Conservation (phyloP, 2,797 vertebrate species). For the Dermochelys coriacea region DNA sequence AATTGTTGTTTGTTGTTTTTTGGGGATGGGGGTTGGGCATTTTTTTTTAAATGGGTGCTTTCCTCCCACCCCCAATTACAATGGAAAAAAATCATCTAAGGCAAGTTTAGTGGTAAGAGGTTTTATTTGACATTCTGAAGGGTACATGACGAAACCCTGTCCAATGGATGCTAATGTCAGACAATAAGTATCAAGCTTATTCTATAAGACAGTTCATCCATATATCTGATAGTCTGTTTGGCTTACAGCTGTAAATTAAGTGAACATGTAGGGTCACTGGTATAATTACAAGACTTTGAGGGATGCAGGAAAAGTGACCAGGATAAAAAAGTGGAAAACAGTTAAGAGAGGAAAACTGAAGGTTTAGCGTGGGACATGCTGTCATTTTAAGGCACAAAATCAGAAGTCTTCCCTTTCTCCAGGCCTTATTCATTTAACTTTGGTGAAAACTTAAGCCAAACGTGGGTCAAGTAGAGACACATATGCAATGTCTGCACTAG, state of each 20-base stretch:
- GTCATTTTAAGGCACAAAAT: not conserved
- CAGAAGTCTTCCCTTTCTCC: not conserved
- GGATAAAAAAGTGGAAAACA: not conserved
- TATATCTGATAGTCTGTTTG: not conserved
- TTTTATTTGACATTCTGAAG: not conserved
- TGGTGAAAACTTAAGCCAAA: not conserved
- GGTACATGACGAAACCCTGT: not conserved
- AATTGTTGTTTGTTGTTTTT: not conserved
- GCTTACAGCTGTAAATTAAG: not conserved
- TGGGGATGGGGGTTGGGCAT: not conserved
- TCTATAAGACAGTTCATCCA: not conserved
- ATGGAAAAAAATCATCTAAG: not conserved
- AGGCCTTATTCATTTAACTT: not conserved
- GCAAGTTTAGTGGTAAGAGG: not conserved
- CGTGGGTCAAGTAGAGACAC: not conserved
- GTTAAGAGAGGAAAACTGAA: not conserved
- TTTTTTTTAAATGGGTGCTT: not conserved
- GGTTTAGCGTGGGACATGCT: not conserved
- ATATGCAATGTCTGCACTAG: not conserved
- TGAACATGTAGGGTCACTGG: not conserved
- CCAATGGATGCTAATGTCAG: not conserved
- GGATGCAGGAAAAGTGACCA: not conserved
- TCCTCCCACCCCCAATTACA: not conserved
- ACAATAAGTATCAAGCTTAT: not conserved
- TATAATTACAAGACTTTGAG: not conserved